Percentiles rank a stretch among this genome's conserved stretches.
These are phyloP conservation scores for Manis crassicaudata DNA, from an alignment of 2,797 vertebrate species.

Conservation along the genomic window DNA sequence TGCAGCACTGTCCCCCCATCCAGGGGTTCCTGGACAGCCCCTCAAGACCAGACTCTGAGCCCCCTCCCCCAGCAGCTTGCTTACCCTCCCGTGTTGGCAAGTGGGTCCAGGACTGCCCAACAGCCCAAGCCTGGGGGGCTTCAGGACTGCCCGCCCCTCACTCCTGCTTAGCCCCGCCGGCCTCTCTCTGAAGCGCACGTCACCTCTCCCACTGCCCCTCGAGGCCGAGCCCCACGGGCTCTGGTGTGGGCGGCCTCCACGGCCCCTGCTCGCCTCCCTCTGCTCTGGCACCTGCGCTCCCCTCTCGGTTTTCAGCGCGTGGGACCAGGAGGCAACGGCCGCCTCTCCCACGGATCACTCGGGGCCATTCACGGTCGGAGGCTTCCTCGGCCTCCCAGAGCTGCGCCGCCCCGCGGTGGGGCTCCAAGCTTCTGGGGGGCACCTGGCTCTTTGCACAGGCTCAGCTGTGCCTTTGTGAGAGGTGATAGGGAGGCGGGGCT, in stretches of 20 bases:
- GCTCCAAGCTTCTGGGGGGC: not conserved
- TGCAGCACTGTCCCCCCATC: not conserved
- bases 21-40: not conserved
- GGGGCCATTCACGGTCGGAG: too few species aligned
- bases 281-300: not conserved
- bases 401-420: rapidly evolving
- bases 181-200: not conserved
- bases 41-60: not conserved
- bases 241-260: rapidly evolving
- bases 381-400: not conserved
- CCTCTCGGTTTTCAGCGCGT: rapidly evolving
- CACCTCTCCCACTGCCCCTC: too few species aligned
- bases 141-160: rapidly evolving
- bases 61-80: not conserved
- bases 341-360: rapidly evolving
- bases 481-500: not conserved
- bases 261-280: not conserved
- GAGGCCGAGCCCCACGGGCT: not conserved
- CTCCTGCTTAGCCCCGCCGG: not conserved
- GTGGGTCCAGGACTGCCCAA: not conserved
- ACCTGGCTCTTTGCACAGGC: too few species aligned
- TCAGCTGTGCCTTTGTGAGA: too few species aligned
- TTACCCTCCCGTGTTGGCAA: not conserved
- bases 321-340: not conserved
- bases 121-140: not conserved